Evolutionary conservation across 2,113 vertebrate genomes (phyloP).

Genomic region (Tachysurus vachellii): DNA sequence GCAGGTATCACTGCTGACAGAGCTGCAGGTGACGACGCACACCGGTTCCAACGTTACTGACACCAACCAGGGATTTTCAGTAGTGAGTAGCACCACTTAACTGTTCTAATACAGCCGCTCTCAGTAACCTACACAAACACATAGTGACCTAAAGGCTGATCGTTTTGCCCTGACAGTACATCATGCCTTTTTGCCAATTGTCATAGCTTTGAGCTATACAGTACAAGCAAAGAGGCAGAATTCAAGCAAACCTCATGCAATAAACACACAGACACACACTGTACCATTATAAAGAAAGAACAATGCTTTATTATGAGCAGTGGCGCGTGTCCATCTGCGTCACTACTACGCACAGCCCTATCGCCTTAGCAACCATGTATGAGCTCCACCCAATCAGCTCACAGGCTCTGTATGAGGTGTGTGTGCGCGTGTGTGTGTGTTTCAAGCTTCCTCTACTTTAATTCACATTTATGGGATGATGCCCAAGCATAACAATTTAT

Average conservation of each 20-base stretch:
- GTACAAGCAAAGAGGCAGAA: constrained; percentile 6
- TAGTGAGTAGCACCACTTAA: not conserved
- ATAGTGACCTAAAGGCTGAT: not conserved
- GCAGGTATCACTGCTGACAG: not conserved
- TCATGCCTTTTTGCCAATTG: not conserved
- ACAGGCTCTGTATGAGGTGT: constrained; percentile 23
- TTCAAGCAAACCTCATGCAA: constrained; percentile 3
- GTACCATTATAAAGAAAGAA: constrained; percentile 31
- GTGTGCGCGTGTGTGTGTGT: not conserved
- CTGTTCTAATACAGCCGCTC: not conserved
- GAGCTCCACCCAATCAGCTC: constrained; percentile 38
- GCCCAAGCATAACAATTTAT: constrained; percentile 32
- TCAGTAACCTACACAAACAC: not conserved
- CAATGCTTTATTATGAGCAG: constrained; percentile 34
- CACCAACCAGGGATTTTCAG: not conserved
- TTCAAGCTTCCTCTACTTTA: not conserved
- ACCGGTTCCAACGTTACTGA: not conserved
- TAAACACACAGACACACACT: not conserved
- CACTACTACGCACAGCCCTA: constrained; percentile 40
- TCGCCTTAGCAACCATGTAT: constrained; percentile 40
- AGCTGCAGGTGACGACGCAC: not conserved
- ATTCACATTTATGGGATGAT: not conserved
- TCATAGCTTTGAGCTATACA: not conserved
- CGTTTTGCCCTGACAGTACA: not conserved
- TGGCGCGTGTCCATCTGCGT: constrained; percentile 40